phyloP scores from a whole-genome alignment of 2,888 invertebrate species.

The Orthosia gothica region DNA sequence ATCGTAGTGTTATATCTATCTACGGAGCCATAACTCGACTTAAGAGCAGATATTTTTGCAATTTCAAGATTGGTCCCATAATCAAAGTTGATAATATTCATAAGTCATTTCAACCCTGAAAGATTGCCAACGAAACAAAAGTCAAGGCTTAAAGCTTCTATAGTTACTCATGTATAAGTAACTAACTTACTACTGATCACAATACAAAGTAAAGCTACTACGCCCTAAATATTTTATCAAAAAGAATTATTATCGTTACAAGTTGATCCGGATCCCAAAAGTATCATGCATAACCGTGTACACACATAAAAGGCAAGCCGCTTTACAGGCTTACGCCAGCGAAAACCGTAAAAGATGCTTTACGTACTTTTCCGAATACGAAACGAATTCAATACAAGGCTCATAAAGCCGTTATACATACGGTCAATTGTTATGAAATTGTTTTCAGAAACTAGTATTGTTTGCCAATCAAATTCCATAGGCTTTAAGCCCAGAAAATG shows the following conservation, averaged over 20 bases:
- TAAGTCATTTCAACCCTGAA: too few species aligned
- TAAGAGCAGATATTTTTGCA: too few species aligned
- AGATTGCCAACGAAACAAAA: too few species aligned
- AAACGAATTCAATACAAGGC: slow-evolving; percentile 19
- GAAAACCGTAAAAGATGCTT: slow-evolving; percentile 26
- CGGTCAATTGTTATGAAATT: neutral
- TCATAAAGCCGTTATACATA: too few species aligned
- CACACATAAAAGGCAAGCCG: slow-evolving; percentile 30
- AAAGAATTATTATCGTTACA: slow-evolving; percentile 4
- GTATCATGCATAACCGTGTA: slow-evolving; percentile 37
- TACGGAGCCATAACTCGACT: too few species aligned
- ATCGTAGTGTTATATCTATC: too few species aligned
- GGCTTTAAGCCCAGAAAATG: slow-evolving; percentile 25
- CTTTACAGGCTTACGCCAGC: slow-evolving; percentile 26
- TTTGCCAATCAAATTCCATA: neutral
- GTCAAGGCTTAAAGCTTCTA: too few species aligned
- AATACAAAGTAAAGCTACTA: neutral
- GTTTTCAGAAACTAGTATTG: neutral
- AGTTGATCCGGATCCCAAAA: slow-evolving; percentile 15
- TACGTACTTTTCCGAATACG: slow-evolving; percentile 5
- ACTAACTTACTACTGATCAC: neutral
- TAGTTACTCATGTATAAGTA: too few species aligned
- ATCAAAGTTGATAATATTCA: too few species aligned
- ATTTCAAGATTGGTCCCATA: too few species aligned
- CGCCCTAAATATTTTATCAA: neutral